Conservation (phyloP, 2,797 vertebrate genomes). For the Neosilurus hyrtlii region DNA sequence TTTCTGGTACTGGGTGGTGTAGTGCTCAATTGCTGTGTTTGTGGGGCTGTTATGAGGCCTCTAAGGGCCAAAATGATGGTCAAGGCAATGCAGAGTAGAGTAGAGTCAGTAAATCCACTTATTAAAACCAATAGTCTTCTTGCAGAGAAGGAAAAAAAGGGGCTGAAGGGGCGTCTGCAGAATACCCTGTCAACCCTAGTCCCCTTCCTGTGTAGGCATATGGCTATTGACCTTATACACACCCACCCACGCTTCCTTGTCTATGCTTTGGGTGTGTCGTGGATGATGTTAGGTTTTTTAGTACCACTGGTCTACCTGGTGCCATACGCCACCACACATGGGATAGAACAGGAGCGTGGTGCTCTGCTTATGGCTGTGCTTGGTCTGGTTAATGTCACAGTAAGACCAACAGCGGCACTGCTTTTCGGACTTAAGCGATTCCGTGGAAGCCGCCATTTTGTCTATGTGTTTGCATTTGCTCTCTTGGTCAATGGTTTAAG, state of each 20-base stretch:
- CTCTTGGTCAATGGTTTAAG: slow-evolving; percentile 75
- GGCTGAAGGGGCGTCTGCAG: slow-evolving; percentile 41
- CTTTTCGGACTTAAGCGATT: slow-evolving; percentile 68
- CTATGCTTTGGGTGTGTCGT: slow-evolving; percentile 72
- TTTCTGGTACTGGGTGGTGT: slow-evolving; percentile 82
- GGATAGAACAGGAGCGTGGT: slow-evolving; percentile 71
- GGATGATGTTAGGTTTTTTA: slow-evolving; percentile 79
- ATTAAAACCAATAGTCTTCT: slow-evolving; percentile 24
- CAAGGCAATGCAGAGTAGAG: background rate
- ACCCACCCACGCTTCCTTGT: slow-evolving; percentile 74
- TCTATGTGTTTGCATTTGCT: slow-evolving; percentile 73
- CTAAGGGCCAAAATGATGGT: slow-evolving; percentile 52
- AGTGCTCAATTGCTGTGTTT: slow-evolving; percentile 80
- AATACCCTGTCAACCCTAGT: slow-evolving; percentile 49
- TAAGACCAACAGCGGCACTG: slow-evolving; percentile 74
- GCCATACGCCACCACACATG: slow-evolving; percentile 70
- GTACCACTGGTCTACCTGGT: slow-evolving; percentile 80
- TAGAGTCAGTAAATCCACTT: background rate
- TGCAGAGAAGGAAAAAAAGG: slow-evolving; percentile 24
- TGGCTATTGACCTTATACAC: slow-evolving; percentile 80
- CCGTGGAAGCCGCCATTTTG: slow-evolving; percentile 61
- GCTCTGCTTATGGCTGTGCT: slow-evolving; percentile 79
- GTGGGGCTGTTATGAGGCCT: slow-evolving; percentile 82
- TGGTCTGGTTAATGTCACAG: slow-evolving; percentile 77
- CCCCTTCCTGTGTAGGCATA: slow-evolving; percentile 64